These are phyloP conservation scores for Murina feae DNA, from an alignment of 2,113 vertebrate genomes.

Conservation along the genomic window DNA sequence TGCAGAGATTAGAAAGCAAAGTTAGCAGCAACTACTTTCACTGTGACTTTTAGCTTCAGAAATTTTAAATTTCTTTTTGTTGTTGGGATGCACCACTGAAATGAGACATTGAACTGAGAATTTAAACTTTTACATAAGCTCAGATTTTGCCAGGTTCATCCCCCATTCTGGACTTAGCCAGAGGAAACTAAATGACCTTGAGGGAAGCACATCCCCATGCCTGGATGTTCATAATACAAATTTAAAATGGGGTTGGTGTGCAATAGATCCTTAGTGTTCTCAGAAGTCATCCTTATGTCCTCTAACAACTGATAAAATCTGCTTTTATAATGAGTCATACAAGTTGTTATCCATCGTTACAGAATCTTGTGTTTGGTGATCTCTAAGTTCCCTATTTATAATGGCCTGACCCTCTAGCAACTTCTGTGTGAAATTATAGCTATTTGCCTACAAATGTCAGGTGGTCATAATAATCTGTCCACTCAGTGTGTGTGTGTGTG, in stretches of 20 bases:
- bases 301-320: not conserved
- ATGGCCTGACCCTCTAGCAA: no score
- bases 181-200: not conserved
- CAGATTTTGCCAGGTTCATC: not conserved
- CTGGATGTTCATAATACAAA: not conserved
- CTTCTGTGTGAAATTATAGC: no score
- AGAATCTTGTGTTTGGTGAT: not conserved
- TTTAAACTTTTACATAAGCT: not conserved
- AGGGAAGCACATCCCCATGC: not conserved
- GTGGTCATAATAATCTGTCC: no score
- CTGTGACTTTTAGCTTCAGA: not conserved
- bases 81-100: not conserved
- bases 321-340: not conserved
- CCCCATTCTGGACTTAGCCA: not conserved
- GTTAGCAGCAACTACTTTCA: not conserved
- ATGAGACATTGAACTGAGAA: not conserved
- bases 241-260: not conserved
- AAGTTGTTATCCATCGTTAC: not conserved
- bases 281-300: not conserved
- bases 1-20: not conserved
- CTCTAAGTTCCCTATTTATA: not conserved
- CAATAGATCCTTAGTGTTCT: not conserved
- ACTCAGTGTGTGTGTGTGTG: no score
- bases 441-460: no score
- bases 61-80: not conserved